Evolutionary conservation across 2,113 vertebrate genomes (phyloP), one percentile per base, ranked within the genome.

Genomic region (Erythrocebus patas): DNA sequence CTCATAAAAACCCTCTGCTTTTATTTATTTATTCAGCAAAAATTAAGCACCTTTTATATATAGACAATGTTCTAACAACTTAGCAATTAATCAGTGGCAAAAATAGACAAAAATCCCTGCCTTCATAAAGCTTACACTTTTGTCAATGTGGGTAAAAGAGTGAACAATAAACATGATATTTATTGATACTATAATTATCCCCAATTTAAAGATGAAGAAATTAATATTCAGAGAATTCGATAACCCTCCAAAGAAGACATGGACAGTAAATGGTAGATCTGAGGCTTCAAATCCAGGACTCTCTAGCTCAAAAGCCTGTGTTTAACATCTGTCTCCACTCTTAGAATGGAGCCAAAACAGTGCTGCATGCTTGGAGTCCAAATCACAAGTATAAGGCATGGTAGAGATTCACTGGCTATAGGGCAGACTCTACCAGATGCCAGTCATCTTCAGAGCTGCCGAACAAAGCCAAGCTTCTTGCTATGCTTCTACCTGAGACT

Each of bases 221-320:
- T 14, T 75, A 93, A 93, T 72, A 27, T 50, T 86, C 55, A 91
- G 52, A 95, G 38, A 73, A 70, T 66, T 55, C 73, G 91, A 96
- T 73, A 82, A 91, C n/a, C 68, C 57, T 88, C 20, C 13, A 79
- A 92, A 85, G 27, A 95, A 96, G 64, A 88, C 10, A 48, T 1
- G 57, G 16, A 50, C 27, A 80, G 17, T 52, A 81, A 91, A 87
- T 20, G 38, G 23, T 30, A 92, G 50, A 43, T 40, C 20, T 89
- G 8, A 79, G 20, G 8, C 87, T 64, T 89, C 35, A 66, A 70
- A 86, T 73, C 40, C 27, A 73, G 61, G 20, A 87, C 43, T 48
- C 7, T 80, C 32, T 57, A 81, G 43, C 52, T 89, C 27, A 40
- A 90, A 92, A 87, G 10, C 32, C 45, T 89, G 11, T 90, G 18